These are phyloP conservation scores for Gymnorhina tibicen DNA, from an alignment of 2,113 vertebrate genomes.

Conservation along the genomic window DNA sequence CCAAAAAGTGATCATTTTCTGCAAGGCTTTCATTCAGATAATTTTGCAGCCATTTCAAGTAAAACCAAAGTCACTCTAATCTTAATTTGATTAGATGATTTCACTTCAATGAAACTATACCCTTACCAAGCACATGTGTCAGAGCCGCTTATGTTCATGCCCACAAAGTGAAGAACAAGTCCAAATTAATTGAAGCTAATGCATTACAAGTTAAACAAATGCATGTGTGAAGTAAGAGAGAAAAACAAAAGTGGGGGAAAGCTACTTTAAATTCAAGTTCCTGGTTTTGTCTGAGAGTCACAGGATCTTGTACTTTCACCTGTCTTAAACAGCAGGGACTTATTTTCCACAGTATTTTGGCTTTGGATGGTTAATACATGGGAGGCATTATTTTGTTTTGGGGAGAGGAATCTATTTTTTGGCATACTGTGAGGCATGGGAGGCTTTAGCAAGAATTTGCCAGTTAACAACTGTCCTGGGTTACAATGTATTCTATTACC, in stretches of 20 bases:
- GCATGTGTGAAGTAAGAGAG: background rate
- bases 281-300: background rate
- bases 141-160: background rate
- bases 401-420: background rate
- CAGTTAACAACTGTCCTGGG: too few species aligned
- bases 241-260: background rate
- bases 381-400: background rate
- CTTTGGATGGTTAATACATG: background rate
- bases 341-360: background rate
- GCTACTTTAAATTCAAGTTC: background rate
- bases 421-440: background rate
- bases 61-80: background rate
- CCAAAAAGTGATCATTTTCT: background rate
- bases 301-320: background rate
- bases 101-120: background rate
- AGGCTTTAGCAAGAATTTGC: background rate
- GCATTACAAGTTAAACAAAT: background rate
- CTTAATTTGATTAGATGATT: background rate
- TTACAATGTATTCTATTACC: too few species aligned
- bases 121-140: background rate
- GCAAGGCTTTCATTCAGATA: background rate
- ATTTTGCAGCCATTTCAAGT: background rate
- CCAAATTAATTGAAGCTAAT: background rate
- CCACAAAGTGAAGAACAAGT: background rate
- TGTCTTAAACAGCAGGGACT: background rate